phyloP scores from a whole-genome alignment of 2,888 invertebrate genomes.

The Ectobius pallidus region DNA sequence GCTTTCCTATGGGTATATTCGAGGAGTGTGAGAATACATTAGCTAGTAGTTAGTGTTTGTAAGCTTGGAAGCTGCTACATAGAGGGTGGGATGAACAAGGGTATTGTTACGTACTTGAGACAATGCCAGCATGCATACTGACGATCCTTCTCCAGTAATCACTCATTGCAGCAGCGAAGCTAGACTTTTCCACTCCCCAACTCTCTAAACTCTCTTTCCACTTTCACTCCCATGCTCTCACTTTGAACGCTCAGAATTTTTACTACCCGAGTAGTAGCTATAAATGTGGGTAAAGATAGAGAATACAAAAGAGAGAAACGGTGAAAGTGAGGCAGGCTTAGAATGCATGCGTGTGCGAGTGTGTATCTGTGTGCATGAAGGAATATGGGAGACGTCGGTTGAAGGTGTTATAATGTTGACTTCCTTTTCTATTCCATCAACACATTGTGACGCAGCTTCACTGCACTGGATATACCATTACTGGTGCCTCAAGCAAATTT shows the following conservation, averaged over 20 bases:
- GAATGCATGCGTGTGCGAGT: no score
- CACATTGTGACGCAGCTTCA: not conserved
- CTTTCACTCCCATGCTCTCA: not conserved
- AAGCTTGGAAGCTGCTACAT: not conserved
- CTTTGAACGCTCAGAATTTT: no score
- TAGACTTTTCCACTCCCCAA: no score
- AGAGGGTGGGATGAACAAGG: not conserved
- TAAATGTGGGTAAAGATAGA: no score
- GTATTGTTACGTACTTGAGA: constrained; percentile 33
- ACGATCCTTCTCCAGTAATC: constrained; percentile 26
- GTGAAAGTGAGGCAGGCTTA: no score
- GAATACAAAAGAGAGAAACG: no score
- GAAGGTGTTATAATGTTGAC: not conserved
- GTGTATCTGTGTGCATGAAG: no score
- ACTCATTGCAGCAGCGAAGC: constrained; percentile 30
- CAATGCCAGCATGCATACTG: constrained; percentile 1
- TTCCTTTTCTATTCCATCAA: not conserved
- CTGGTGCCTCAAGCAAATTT: not conserved
- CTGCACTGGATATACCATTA: not conserved
- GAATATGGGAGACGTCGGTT: not conserved
- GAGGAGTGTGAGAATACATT: constrained; percentile 16
- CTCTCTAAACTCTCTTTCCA: not conserved
- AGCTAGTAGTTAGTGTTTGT: not conserved
- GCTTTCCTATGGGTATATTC: no score
- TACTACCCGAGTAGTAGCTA: no score